A percentile compares a stretch with the other conserved stretches of the same genome.
These are phyloP conservation scores for Oscheius sp. DNA, from an alignment of 2,888 invertebrate genomes.

Conservation along the genomic window DNA sequence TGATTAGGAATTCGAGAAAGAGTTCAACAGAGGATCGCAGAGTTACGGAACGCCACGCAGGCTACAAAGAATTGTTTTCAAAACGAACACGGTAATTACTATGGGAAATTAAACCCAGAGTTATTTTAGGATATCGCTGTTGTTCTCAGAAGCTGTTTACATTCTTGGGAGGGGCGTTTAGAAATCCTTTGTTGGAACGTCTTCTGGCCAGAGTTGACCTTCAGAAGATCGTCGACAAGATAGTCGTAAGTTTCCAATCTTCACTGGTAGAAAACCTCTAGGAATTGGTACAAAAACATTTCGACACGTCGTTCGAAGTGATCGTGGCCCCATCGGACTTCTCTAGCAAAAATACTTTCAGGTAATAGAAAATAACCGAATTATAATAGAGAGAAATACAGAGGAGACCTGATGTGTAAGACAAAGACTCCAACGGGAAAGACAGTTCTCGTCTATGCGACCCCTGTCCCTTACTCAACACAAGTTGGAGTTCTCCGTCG, in stretches of 20 bases:
- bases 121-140: constrained; percentile 15
- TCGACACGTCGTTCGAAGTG: constrained; percentile 29
- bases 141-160: constrained; percentile 24
- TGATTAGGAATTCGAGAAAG: not conserved
- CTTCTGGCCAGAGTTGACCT: constrained; percentile 25
- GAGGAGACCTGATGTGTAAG: constrained; percentile 32
- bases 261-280: not conserved
- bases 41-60: not conserved
- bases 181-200: constrained; percentile 11
- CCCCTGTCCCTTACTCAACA: constrained; percentile 20
- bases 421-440: constrained; percentile 30
- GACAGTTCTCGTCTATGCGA: constrained; percentile 27
- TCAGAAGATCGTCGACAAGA: constrained; percentile 24
- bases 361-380: too few species aligned
- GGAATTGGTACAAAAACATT: constrained; percentile 23
- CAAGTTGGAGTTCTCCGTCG: constrained; percentile 2
- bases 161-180: constrained; percentile 24
- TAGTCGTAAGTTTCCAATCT: constrained; percentile 2
- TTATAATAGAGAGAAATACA: too few species aligned
- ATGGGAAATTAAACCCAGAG: too few species aligned
- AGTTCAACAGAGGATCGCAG: not conserved
- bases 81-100: constrained; percentile 25
- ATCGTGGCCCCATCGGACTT: constrained; percentile 16
- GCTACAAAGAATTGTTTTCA: constrained; percentile 15
- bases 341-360: constrained; percentile 17